Percentiles rank a stretch among this genome's conserved stretches.
These are phyloP conservation scores for Strix aluco DNA, from an alignment of 2,113 vertebrate genomes.

Conservation along the genomic window DNA sequence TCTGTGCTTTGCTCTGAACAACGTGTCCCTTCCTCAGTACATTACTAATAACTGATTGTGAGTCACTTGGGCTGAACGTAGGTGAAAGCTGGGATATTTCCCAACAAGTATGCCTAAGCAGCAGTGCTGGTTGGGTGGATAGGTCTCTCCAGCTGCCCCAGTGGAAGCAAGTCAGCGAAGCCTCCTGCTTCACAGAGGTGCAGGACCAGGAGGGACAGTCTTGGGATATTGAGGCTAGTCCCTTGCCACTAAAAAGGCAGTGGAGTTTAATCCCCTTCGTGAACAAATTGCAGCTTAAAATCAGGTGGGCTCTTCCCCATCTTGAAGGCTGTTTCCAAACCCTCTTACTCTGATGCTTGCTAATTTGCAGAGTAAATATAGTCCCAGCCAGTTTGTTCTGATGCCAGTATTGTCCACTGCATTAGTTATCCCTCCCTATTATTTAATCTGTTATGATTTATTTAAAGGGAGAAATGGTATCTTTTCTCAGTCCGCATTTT, in stretches of 20 bases:
- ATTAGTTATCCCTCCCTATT: neutral
- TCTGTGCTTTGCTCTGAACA: constrained; percentile 10
- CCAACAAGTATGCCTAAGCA: neutral
- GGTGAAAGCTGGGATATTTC: constrained; percentile 42
- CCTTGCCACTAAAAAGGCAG: neutral
- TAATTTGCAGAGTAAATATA: neutral
- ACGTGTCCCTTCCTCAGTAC: neutral
- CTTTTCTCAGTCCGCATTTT: neutral
- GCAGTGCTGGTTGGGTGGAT: neutral
- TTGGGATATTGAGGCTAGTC: neutral
- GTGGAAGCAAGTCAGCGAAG: neutral
- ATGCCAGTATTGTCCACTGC: neutral
- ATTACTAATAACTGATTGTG: neutral
- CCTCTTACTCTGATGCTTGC: neutral
- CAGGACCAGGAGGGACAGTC: neutral
- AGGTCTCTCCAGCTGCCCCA: neutral
- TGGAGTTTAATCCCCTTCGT: neutral
- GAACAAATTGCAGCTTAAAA: neutral
- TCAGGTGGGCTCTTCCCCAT: neutral
- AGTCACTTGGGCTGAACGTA: constrained; percentile 6
- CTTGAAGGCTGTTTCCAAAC: neutral
- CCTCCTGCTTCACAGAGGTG: neutral
- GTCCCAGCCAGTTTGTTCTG: neutral
- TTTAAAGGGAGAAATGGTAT: neutral
- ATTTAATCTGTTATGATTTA: neutral